phyloP scores from a whole-genome alignment of 1,140 invertebrate species.

The Helicoverpa zea region DNA sequence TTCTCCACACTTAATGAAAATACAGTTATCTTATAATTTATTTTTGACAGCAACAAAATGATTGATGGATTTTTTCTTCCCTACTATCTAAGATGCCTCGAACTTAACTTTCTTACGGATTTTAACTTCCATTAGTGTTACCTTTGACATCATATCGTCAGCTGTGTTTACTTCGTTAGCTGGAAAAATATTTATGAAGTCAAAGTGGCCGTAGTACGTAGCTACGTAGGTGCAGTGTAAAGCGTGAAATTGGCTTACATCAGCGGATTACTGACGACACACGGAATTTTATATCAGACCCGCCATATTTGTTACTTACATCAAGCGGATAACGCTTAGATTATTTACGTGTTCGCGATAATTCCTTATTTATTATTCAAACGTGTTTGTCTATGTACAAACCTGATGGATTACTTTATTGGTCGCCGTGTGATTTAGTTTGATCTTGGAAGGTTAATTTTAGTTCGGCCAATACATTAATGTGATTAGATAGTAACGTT shows the following conservation, averaged over 20 bases:
- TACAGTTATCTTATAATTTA: too few relatives aligned
- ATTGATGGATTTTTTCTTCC: too few relatives aligned
- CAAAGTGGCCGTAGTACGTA: not conserved
- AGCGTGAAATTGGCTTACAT: slow-evolving; percentile 23
- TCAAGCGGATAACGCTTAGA: not conserved
- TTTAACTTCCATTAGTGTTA: too few relatives aligned
- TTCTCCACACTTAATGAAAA: too few relatives aligned
- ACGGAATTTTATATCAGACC: slow-evolving; percentile 14
- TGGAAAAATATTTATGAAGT: slow-evolving; percentile 6
- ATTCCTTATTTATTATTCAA: slow-evolving; percentile 13
- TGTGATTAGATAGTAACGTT: not conserved
- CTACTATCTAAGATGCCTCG: too few relatives aligned
- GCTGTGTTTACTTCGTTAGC: slow-evolving; percentile 4
- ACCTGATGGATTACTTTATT: slow-evolving; percentile 8
- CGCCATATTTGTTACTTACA: not conserved
- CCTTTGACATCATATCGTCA: not conserved
- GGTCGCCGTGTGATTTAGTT: not conserved
- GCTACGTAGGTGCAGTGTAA: too few relatives aligned
- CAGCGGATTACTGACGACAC: slow-evolving; percentile 17
- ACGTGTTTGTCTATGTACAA: slow-evolving; percentile 7
- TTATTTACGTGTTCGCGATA: slow-evolving; percentile 20
- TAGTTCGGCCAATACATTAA: not conserved
- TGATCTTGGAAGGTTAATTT: not conserved
- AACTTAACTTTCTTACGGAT: too few relatives aligned
- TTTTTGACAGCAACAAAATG: too few relatives aligned